A percentile compares a stretch with the other conserved stretches of the same genome.
phyloP scores from a whole-genome alignment of 2,113 vertebrate species.

The Ptychochromis oligacanthus region DNA sequence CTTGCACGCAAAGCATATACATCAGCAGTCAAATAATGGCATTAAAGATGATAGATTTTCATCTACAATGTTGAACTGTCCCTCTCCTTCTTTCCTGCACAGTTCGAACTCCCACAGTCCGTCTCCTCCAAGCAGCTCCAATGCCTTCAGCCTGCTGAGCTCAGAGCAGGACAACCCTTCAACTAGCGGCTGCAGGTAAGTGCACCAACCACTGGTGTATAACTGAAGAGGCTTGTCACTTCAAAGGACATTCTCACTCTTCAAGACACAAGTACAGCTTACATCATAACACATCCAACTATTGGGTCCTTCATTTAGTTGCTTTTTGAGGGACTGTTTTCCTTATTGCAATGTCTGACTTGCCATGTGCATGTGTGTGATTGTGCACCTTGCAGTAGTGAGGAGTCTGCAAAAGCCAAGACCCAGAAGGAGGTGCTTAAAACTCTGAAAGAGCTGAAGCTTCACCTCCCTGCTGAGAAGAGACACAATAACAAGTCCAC shows the following conservation, averaged over 20 bases:
- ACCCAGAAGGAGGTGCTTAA: constrained; percentile 90
- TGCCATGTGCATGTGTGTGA: background rate
- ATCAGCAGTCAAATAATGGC: background rate
- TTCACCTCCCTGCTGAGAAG: constrained; percentile 89
- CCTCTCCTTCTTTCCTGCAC: constrained; percentile 4
- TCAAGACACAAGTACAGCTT: background rate
- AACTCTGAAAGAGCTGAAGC: constrained; percentile 90
- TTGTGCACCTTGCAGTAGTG: constrained; percentile 79
- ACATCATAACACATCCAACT: background rate
- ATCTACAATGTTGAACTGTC: background rate
- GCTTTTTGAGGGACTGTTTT: background rate
- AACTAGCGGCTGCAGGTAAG: constrained; percentile 90
- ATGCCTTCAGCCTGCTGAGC: constrained; percentile 87
- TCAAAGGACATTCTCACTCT: background rate
- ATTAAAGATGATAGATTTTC: background rate
- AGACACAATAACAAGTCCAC: constrained; percentile 85
- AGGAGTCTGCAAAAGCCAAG: constrained; percentile 91
- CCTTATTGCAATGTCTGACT: constrained; percentile 16
- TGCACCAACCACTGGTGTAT: background rate
- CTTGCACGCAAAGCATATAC: background rate
- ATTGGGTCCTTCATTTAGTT: background rate
- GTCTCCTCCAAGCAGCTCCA: constrained; percentile 83
- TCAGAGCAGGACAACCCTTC: constrained; percentile 89
- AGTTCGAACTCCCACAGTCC: constrained; percentile 84
- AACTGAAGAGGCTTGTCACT: background rate